phyloP scores from a whole-genome alignment of 1,140 invertebrate species.

The Sminthurides bifidus region DNA sequence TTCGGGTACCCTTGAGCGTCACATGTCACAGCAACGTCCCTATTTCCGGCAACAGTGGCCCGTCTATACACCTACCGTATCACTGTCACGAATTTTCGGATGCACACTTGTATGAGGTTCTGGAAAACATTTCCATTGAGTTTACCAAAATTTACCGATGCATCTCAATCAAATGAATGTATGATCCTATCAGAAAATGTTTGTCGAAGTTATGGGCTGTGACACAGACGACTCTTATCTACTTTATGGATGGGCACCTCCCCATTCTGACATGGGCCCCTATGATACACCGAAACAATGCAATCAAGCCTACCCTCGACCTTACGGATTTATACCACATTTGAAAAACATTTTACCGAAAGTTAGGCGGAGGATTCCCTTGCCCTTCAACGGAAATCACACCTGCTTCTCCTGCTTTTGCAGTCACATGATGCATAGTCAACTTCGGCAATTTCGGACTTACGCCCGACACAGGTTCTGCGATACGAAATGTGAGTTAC shows the following conservation, averaged over 20 bases:
- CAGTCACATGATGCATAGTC: slow-evolving; percentile 35
- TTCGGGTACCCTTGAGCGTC: slow-evolving; percentile 27
- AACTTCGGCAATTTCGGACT: slow-evolving; percentile 31
- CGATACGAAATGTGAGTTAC: too few species aligned
- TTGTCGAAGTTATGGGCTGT: slow-evolving; percentile 1
- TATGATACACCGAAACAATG: neutral
- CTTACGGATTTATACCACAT: neutral
- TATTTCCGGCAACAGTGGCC: neutral
- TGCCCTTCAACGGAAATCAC: slow-evolving; percentile 41
- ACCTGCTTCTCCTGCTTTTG: slow-evolving; percentile 4
- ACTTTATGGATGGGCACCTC: neutral
- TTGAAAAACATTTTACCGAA: slow-evolving; percentile 32
- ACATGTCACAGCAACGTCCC: slow-evolving; percentile 22
- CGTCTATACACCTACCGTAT: slow-evolving; percentile 15
- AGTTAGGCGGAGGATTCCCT: slow-evolving; percentile 35
- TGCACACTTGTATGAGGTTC: slow-evolving; percentile 42
- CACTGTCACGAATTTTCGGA: slow-evolving; percentile 41
- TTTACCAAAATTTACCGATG: too few species aligned
- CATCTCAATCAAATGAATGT: too few species aligned
- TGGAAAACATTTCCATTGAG: too few species aligned
- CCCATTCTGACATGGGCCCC: neutral
- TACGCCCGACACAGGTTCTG: slow-evolving; percentile 36
- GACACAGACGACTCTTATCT: neutral
- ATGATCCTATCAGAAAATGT: neutral
- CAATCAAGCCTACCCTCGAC: neutral